These are phyloP conservation scores for Torymus tubicola DNA, from an alignment of 2,888 invertebrate genomes.

Conservation along the genomic window DNA sequence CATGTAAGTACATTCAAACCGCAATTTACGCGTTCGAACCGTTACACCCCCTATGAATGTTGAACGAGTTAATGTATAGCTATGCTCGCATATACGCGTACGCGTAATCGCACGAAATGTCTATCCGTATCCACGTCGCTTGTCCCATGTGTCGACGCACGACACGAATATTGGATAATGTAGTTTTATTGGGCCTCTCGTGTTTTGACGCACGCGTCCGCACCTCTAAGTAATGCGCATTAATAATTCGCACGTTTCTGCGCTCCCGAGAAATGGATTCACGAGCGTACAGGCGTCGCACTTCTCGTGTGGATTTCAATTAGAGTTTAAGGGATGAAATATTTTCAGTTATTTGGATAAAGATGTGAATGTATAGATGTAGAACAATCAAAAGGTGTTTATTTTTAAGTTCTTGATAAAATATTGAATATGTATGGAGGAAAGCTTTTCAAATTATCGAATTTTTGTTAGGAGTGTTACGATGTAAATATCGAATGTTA, in stretches of 20 bases:
- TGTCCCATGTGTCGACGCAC: constrained; percentile 26
- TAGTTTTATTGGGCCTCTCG: constrained; percentile 36
- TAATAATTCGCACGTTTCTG: constrained; percentile 23
- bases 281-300: too few relatives aligned
- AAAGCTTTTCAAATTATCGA: too few relatives aligned
- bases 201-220: constrained; percentile 22
- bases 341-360: too few relatives aligned
- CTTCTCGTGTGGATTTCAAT: too few relatives aligned
- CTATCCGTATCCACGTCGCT: background rate
- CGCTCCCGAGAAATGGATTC: too few relatives aligned
- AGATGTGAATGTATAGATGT: too few relatives aligned
- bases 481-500: too few relatives aligned
- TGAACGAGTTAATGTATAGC: constrained; percentile 37
- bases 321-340: too few relatives aligned
- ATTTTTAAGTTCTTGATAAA: too few relatives aligned
- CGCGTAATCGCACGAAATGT: constrained; percentile 36
- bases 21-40: constrained; percentile 28
- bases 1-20: constrained; percentile 3
- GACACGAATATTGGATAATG: background rate
- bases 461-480: too few relatives aligned
- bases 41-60: constrained; percentile 42
- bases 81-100: background rate
- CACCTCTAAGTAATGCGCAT: constrained; percentile 29
- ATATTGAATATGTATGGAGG: too few relatives aligned
- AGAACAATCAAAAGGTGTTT: too few relatives aligned